A percentile compares a stretch with the other conserved stretches of the same genome.
Evolutionary conservation across 2,113 vertebrate genomes (phyloP).

Genomic region (Panurus biarmicus): DNA sequence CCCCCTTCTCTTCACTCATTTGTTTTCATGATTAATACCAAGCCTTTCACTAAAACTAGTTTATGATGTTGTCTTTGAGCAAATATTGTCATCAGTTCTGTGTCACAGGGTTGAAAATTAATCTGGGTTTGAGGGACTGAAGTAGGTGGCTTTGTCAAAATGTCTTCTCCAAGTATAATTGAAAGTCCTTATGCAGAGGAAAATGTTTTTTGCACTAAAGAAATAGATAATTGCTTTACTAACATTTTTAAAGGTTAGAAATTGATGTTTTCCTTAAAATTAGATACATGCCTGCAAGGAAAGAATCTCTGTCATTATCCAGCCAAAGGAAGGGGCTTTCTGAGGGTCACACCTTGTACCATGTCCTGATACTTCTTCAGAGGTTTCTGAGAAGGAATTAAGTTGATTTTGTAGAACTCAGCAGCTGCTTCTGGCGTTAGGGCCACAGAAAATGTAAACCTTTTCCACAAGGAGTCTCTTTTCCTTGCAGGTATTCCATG

Average conservation of each 20-base stretch:
- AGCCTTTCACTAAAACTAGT: neutral
- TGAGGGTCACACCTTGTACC: neutral
- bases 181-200: neutral
- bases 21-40: neutral
- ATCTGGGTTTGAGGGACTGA: neutral
- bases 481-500: constrained; percentile 86
- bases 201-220: neutral
- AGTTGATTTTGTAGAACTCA: neutral
- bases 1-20: neutral
- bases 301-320: neutral
- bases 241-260: neutral
- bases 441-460: neutral
- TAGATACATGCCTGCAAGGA: neutral
- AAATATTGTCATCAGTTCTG: neutral
- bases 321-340: neutral
- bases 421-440: neutral
- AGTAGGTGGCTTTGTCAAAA: neutral
- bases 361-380: neutral
- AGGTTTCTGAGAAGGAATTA: neutral
- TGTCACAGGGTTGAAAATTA: neutral
- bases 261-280: neutral
- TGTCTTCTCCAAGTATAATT: neutral
- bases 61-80: neutral
- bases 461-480: neutral
- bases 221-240: neutral